Evolutionary conservation across 2,113 vertebrate species (phyloP), one percentile per base, ranked within the genome.

Genomic region (Corythornis madagascariensis): DNA sequence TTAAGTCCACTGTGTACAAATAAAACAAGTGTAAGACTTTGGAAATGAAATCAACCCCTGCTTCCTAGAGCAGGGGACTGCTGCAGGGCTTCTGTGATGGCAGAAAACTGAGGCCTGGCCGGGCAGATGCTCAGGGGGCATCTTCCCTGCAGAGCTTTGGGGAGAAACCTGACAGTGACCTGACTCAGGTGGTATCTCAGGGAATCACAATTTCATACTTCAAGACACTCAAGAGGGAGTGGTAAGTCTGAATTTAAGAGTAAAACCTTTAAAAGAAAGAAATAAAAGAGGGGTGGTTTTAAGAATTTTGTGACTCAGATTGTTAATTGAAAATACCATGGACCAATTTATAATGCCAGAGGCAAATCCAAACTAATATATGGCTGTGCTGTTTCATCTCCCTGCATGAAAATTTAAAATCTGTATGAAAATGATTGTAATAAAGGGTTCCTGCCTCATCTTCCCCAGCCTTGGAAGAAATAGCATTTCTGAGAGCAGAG

Each of bases 381-480:
- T 33, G 22, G 64, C 48, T 94, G 55, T 66, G 84, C 60, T 95
- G 84, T 92, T 86, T 83, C 43, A 88, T 86, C 57, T 82, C 45
- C 47, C 63, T 88, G 67, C 40, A 82, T 42, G 52, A 94, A 92
- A 92, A 91, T 57, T 71, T 88, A 77, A 92, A 95, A 90, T 75
- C 52, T 90, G 4, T 81, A 88, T 24, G 50, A 94, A 85, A 89
- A 87, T 53, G 78, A 65, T 50, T 64, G 38, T 56, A 95, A 28
- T 78, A 93, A 75, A 61, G 53, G 26, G 48, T 50, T 94, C 94
- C 75, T 88, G 65, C 63, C n/a, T 89, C 81, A 76, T 90, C 16
- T 96, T 96, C 43, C 74, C 88, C 25, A 82, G 85, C 38, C 42
- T 76, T 88, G 77, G 69, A 86, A 95, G 79, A 75, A 96, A 89